phyloP scores from a whole-genome alignment of 2,797 vertebrate species.

The Acridotheres tristis region DNA sequence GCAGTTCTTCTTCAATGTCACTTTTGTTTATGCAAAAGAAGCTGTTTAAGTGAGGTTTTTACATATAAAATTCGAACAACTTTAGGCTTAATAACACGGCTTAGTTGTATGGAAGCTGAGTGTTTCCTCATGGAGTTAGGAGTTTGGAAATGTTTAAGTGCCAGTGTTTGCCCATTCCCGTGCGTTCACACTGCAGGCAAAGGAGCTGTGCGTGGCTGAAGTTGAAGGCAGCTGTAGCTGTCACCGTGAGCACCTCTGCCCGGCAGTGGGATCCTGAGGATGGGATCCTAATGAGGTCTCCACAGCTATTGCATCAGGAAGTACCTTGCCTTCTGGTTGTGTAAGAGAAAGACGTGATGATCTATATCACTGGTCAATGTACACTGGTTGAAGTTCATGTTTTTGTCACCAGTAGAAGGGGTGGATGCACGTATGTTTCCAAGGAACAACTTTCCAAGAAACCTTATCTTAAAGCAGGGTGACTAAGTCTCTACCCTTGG shows the following conservation, averaged over 20 bases:
- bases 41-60: not conserved
- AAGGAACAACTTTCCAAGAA: not conserved
- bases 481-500: not conserved
- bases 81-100: not conserved
- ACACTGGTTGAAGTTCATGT: not conserved
- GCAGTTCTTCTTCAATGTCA: not conserved
- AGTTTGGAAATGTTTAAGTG: not conserved
- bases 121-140: fast-evolving
- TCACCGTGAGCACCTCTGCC: not conserved
- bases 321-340: not conserved
- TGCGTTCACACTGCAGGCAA: fast-evolving
- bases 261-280: fast-evolving
- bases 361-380: not conserved
- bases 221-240: not conserved
- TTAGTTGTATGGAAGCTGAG: not conserved
- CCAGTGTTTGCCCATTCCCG: fast-evolving
- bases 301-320: not conserved
- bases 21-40: not conserved
- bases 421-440: not conserved
- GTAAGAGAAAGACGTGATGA: not conserved
- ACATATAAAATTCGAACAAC: not conserved
- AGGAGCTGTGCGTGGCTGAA: not conserved
- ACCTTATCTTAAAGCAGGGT: not conserved
- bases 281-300: not conserved
- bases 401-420: not conserved